A percentile compares a stretch with the other conserved stretches of the same genome.
These are phyloP conservation scores for Accipiter virgatus DNA, from an alignment of 2,113 vertebrate genomes.

Conservation along the genomic window DNA sequence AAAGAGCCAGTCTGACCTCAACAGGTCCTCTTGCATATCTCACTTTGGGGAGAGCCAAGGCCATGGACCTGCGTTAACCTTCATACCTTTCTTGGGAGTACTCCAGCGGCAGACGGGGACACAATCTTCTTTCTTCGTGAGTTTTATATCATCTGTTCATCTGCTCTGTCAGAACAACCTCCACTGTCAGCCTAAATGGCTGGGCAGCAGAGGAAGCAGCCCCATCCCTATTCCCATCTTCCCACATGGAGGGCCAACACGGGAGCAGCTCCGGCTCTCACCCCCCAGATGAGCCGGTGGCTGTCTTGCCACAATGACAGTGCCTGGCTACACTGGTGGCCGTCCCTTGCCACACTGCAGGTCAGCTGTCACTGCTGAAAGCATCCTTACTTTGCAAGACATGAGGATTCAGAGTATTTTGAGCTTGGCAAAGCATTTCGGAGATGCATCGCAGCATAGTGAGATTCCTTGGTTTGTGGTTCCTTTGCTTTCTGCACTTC, in stretches of 20 bases:
- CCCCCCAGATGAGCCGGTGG: rapidly evolving
- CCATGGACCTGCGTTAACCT: neutral
- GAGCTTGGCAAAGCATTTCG: neutral
- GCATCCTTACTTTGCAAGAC: neutral
- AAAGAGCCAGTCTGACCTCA: neutral
- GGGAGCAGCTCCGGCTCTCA: neutral
- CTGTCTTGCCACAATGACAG: neutral
- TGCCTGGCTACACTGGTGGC: rapidly evolving
- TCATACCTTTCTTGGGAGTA: neutral
- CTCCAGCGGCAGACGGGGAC: rapidly evolving
- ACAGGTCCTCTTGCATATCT: neutral
- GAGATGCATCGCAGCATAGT: rapidly evolving
- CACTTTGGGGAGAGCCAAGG: neutral
- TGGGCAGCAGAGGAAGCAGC: neutral
- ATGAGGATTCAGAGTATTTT: neutral
- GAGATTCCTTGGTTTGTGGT: neutral
- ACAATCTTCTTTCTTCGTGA: neutral
- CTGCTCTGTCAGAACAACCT: neutral
- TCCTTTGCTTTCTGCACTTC: neutral
- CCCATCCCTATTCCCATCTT: neutral
- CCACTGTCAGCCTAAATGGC: neutral
- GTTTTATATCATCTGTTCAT: neutral
- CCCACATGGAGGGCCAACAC: rapidly evolving
- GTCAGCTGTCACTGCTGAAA: neutral
- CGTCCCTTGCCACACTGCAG: rapidly evolving